Evolutionary conservation across 2,797 vertebrate genomes (phyloP).

Genomic region (Sarcoramphus papa): DNA sequence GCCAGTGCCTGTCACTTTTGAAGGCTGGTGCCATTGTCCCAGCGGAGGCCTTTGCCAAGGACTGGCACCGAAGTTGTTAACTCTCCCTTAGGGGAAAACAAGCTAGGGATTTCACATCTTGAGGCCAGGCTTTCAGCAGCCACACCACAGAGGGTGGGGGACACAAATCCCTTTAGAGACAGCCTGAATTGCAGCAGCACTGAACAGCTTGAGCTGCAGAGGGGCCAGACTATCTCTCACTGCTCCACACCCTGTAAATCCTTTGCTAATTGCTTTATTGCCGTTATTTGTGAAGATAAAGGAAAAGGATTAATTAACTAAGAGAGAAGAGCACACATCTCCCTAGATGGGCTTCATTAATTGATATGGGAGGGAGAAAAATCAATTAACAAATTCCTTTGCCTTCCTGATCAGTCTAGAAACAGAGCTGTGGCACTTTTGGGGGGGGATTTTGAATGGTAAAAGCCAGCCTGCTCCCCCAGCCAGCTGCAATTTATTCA

Average conservation of each 20-base stretch:
- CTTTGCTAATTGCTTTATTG: conserved; percentile 63
- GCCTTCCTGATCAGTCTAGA: conserved; percentile 9
- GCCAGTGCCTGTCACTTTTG: background rate
- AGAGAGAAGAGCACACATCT: conserved; percentile 23
- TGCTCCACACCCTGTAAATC: conserved; percentile 56
- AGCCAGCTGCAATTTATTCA: background rate
- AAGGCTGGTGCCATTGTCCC: background rate
- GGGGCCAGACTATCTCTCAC: conserved; percentile 1
- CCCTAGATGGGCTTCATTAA: conserved; percentile 32
- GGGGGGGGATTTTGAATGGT: background rate
- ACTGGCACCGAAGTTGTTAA: conserved; percentile 22
- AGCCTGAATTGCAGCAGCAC: background rate
- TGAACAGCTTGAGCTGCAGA: conserved; percentile 33
- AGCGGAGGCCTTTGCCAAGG: background rate
- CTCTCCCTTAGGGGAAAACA: background rate
- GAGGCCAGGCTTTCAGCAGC: background rate
- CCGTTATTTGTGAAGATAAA: conserved; percentile 55
- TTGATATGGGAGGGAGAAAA: conserved; percentile 45
- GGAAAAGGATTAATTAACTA: conserved; percentile 48
- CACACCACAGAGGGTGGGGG: background rate
- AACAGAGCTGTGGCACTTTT: background rate
- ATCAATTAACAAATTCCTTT: conserved; percentile 55
- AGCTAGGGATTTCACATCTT: background rate
- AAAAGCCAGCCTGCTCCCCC: accelerated
- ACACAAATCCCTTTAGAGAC: conserved; percentile 1